These are phyloP conservation scores for Bugulina stolonifera DNA, from an alignment of 2,888 invertebrate species.

Conservation along the genomic window DNA sequence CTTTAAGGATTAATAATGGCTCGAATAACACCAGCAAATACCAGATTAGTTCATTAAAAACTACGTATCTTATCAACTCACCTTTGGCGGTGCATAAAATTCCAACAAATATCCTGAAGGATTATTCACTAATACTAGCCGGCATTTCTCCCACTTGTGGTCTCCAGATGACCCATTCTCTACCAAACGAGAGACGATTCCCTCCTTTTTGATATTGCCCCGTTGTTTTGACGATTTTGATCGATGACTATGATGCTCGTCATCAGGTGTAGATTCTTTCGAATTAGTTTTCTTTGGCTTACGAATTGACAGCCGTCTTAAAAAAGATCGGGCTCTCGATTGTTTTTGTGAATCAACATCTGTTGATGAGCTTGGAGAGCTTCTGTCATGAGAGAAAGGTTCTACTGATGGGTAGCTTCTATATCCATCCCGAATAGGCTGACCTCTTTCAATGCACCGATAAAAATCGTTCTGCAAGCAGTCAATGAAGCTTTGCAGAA, in stretches of 20 bases:
- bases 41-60: no score
- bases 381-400: background rate
- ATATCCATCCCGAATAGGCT: conserved; percentile 1
- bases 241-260: background rate
- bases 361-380: background rate
- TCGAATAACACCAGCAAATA: no score
- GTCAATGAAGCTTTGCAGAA: conserved; percentile 56
- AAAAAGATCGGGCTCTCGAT: conserved; percentile 58
- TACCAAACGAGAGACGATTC: conserved; percentile 82
- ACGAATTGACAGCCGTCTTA: conserved; percentile 72
- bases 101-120: conserved; percentile 90
- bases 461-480: conserved; percentile 24
- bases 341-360: conserved; percentile 4
- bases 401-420: background rate
- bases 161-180: conserved; percentile 68
- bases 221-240: conserved; percentile 21
- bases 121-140: conserved; percentile 82
- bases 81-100: conserved; percentile 88
- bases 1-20: no score
- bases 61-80: conserved; percentile 39
- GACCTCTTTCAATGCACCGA: conserved; percentile 7
- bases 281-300: background rate
- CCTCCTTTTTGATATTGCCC: conserved; percentile 68
- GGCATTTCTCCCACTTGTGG: conserved; percentile 89
- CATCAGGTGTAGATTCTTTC: background rate